Base-by-base conservation (phyloP, 1,140 invertebrate species). In the Aphelinus atriplicis region DNA sequence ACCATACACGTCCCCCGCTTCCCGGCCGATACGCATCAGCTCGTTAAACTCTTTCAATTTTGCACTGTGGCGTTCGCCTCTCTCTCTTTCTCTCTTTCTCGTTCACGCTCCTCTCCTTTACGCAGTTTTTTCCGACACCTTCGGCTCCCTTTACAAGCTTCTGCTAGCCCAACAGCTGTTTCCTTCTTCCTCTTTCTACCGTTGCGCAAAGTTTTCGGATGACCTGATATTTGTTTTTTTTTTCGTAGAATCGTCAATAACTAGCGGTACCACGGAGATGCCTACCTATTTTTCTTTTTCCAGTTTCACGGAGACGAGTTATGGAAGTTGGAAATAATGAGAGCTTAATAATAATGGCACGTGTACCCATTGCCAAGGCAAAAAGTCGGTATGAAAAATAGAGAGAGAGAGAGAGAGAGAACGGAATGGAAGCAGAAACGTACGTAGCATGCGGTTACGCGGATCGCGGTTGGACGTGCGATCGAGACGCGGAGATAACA, bases 21-120 rank as follows among this genome's bases (percentile, higher is more conserved):
- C 77, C 75, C 76, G 61, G 77, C 70, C 75, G 86, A 87, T 87
- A 86, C 76, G 58, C 78, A 87, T 87, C 86, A 86, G 85, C 85
- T 87, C 85, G 85, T 87, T 87, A 73, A 68, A 73, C 72, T 55
- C 50, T 67, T 57, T 62, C 58, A 74, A 69, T 74, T 69, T 74
- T 48, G 57, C 72, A 50, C 65, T 69, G 68, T 71, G 73, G 61
- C 68, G 73, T 56, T 63, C n/a, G 26, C 45, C 9, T 7, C 3
- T 45, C 51, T 10, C 6, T 7, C 58, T 53, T 53, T 57, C 43
- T 58, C 43, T 26, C 10, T n/a, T 2, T 7, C 9, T 5, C n/a
- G 1, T 3, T 43, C 26, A 4, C 26, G 3, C 47, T 7, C 5
- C 7, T 56, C 7, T 53, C 1, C 47, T 63, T 55, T 71, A 1